These are phyloP conservation scores for Dolichallabes microphthalmus DNA, from an alignment of 2,113 vertebrate genomes.

Conservation along the genomic window DNA sequence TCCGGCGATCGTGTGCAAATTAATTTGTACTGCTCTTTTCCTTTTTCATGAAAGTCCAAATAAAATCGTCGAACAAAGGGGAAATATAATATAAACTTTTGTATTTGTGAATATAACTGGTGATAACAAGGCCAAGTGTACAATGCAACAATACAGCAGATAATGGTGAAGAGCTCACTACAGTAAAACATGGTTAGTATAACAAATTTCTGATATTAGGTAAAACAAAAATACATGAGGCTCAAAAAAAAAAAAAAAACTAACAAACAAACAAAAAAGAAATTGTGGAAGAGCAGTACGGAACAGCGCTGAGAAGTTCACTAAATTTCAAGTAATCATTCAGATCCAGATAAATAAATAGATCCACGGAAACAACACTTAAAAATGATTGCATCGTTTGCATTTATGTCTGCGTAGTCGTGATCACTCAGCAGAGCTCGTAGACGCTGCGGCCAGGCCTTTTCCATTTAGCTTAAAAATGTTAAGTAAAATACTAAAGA, in stretches of 20 bases:
- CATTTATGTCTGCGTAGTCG: constrained; percentile 67
- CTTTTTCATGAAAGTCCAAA: neutral
- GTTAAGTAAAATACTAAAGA: constrained; percentile 40
- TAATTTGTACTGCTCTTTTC: neutral
- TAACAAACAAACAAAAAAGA: neutral
- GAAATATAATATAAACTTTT: neutral
- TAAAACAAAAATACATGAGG: constrained; percentile 55
- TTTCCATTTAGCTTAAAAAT: constrained; percentile 54
- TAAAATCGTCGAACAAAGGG: neutral
- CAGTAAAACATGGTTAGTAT: constrained; percentile 38
- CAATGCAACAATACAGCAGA: constrained; percentile 14
- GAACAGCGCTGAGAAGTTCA: constrained; percentile 67
- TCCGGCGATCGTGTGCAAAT: neutral
- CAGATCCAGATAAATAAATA: constrained; percentile 78
- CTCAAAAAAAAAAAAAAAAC: constrained; percentile 57
- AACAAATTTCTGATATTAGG: constrained; percentile 50
- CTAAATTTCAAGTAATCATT: constrained; percentile 76
- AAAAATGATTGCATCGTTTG: constrained; percentile 63
- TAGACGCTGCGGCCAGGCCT: constrained; percentile 57
- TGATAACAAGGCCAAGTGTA: neutral
- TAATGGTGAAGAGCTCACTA: constrained; percentile 5
- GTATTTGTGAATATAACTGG: neutral
- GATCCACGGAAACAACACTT: constrained; percentile 69
- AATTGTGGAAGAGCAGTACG: constrained; percentile 53
- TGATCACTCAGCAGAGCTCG: constrained; percentile 54